Evolutionary conservation across 2,888 invertebrate genomes (phyloP), one percentile per base, ranked within the genome.

Genomic region (Scotopteryx bipunctaria): DNA sequence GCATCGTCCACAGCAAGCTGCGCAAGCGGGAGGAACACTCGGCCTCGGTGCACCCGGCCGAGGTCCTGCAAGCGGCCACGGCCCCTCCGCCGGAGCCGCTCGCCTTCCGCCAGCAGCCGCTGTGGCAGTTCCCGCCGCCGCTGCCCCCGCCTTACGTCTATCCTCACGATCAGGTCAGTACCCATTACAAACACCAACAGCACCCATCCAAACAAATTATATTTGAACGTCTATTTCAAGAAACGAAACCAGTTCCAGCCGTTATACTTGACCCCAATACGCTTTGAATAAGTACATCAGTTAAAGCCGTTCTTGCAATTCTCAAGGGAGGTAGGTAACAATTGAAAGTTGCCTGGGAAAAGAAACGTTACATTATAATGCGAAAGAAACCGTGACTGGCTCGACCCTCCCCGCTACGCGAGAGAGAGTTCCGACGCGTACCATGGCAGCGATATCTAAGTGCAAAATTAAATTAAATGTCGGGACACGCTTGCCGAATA

Each of bases 1-100:
- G 96, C 91, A 94, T 96, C 94, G 96, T 96, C 91, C 95, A 95
- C 93, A 96, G 95, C 91, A 96, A 96, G 92, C 93, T 96, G 91
- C 93, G 95, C 78, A 96, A 96, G 91, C 93, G 96, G 70, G 96
- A 96, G 87, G 96, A 95, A 81, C 93, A 93, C 84, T 92, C 93
- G 63, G 93, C 94, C 73, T 92, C 93, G 73, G 93, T 93, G 66
- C 94, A 94, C 72, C 93, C 94, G 53, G 92, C 93, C 64, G 93
- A 92, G 75, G 92, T 94, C 60, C 91, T 93, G 61, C 92, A 93
- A 68, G 91, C 92, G 67, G 85, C 92, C 46, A 85, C 86, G 64
- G 80, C 79, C 60, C 73, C 81, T 55, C 81, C 83, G 74, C 83
- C 87, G 74, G 92, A 93, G 76, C 92, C 93, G 59, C 88, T 92